Percentiles rank a stretch among this genome's conserved stretches.
Conservation (phyloP, 2,888 invertebrate genomes). For the Drosophila pullipes region DNA sequence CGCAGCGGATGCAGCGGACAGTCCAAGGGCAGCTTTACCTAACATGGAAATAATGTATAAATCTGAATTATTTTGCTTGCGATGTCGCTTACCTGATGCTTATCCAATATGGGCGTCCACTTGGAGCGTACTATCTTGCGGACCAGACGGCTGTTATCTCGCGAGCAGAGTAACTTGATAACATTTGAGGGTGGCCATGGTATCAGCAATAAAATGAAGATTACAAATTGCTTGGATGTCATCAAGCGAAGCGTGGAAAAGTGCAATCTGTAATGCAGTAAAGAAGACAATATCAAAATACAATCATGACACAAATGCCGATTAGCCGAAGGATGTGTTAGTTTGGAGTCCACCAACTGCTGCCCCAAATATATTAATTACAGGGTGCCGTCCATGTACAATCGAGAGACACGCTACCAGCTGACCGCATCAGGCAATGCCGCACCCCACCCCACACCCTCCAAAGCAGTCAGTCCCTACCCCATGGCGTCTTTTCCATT, state of each 20-base stretch:
- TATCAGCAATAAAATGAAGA: slow-evolving; percentile 88
- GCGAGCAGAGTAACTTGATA: slow-evolving; percentile 94
- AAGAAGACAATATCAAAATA: not conserved
- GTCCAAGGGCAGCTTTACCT: slow-evolving; percentile 93
- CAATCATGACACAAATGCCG: not conserved
- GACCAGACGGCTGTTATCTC: slow-evolving; percentile 95
- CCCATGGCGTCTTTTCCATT: slow-evolving; percentile 42
- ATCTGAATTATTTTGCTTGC: not conserved
- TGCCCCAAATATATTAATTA: slow-evolving; percentile 50
- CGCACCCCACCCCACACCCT: not conserved
- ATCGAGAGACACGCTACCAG: slow-evolving; percentile 15
- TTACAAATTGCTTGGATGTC: slow-evolving; percentile 58
- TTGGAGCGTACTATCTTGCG: slow-evolving; percentile 95
- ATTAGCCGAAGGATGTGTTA: slow-evolving; percentile 26
- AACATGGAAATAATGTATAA: not conserved
- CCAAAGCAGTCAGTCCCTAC: slow-evolving; percentile 1
- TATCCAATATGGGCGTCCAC: slow-evolving; percentile 95
- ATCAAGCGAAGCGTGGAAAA: slow-evolving; percentile 88
- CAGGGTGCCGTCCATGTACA: slow-evolving; percentile 16
- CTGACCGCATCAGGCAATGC: slow-evolving; percentile 4
- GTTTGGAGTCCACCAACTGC: slow-evolving; percentile 28
- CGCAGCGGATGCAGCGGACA: slow-evolving; percentile 95
- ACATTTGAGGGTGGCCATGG: slow-evolving; percentile 95
- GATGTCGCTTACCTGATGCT: slow-evolving; percentile 88
- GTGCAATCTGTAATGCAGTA: slow-evolving; percentile 88